Evolutionary conservation across 2,888 invertebrate genomes (phyloP), one percentile per base, ranked within the genome.

Genomic region (Zygogramma bicolorata): DNA sequence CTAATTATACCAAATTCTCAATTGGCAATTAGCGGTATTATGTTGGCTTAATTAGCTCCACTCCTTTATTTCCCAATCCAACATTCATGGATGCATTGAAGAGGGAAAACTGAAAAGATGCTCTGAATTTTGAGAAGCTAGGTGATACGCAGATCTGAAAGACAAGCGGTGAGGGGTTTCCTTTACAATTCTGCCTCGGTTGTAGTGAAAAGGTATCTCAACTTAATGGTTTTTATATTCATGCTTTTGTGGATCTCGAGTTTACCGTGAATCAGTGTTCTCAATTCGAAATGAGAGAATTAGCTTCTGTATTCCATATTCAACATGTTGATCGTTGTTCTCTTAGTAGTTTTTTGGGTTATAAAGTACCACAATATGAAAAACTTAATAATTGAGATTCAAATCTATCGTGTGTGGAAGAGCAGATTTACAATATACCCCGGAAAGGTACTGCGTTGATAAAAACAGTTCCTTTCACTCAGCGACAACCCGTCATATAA

Each of bases 21-120:
- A 75, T 77, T 77, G 69, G 74, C 75, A 80, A 80, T 80, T 78
- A 80, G 75, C 69, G 75, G 73, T 73, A 78, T 80, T 80, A 80
- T 80, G 74, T 76, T 78, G 76, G 75, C 71, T 63, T 78, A 80
- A 80, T 80, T 77, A 71, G 75, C 60, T 67, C 65, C 18, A 18
- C 13, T 18, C 62, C 29, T 63, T 46, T 15, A 61, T 61, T 34
- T 53, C 27, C 27, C 25, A 27, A 27, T 53, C 7, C 53, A 25
- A 25, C n/a, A 46, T 18, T 46, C 46, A 46, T 20, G 18, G 46
- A 46, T 8, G 46, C 20, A 46, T 27, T 27, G n/a, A 6, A n/a
- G n/a, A 15, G 42, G 4, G 40, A n/a, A n/a, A 2, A n/a, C 42
- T 42, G 42, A 18, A n/a, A 46, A 46, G 18, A 46, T 46, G 46